Base-by-base conservation (phyloP, 2,113 vertebrate species). In the Leucoraja erinaceus region DNA sequence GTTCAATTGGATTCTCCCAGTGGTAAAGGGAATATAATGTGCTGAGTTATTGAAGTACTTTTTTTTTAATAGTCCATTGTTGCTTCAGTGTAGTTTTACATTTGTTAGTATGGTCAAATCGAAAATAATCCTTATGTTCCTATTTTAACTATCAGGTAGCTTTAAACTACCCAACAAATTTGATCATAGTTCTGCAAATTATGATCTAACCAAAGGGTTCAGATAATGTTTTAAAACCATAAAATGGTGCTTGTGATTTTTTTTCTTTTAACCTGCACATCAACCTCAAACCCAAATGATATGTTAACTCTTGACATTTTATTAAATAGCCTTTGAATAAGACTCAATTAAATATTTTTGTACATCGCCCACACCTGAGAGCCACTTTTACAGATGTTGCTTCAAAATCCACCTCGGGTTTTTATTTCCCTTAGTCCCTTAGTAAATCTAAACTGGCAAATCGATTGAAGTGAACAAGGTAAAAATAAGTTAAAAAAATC, bases 401-500 rank as follows among this genome's bases (percentile, higher is more conserved):
- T 61, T 28, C 25, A n/a, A 86, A 4, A 90, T 10, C 68, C 47
- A 38, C 22, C 66, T 9, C 33, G 22, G 33, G 5, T 8, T 90
- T 90, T 70, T 61, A 4, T 47, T 38, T n/a, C 11, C 88, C 70
- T 16, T 22, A 86, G 3, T 61, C 12, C 9, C 86, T 90, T 59
- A 33, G 12, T 70, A 38, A 31, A 31, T 90, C 31, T 63, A 68
- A 7, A 90, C 20, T 70, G 88, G 33, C 25, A 63, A 38, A 22
- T 14, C 31, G 31, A 70, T 68, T 66, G 61, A 70, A 90, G 33
- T 90, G 68, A 7, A 18, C 61, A 66, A 33, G 33, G 8, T 66
- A 31, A 33, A 33, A 66, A 90, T 90, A 68, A 31, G 66, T 90
- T 90, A 1, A 38, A 90, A 38, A n/a, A 90, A 90, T 70, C 88